phyloP scores from a whole-genome alignment of 2,797 vertebrate species.

The Melanotaenia maccullochi region DNA sequence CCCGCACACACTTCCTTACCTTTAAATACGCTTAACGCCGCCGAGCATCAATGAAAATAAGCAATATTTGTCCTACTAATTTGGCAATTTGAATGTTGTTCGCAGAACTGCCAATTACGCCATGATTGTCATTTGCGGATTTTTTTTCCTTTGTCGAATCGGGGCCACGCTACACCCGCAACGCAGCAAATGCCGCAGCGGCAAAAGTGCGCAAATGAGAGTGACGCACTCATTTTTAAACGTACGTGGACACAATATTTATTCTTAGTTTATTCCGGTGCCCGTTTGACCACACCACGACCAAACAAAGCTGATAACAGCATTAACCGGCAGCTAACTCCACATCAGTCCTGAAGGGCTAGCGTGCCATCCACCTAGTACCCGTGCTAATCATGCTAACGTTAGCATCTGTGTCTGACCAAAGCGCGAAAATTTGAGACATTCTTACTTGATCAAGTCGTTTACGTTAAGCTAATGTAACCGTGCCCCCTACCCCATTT shows the following conservation, averaged over 20 bases:
- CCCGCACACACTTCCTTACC: conserved; percentile 10
- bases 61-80: rapidly evolving
- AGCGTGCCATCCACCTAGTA: conserved; percentile 35
- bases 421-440: neutral
- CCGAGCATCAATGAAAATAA: rapidly evolving
- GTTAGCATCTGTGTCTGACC: conserved; percentile 53
- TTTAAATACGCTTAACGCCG: neutral
- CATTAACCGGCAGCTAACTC: conserved; percentile 55
- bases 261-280: neutral
- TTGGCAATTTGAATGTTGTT: neutral
- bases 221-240: conserved; percentile 43
- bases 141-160: conserved; percentile 81
- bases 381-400: conserved; percentile 70
- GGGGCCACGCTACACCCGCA: conserved; percentile 78
- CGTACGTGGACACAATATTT: rapidly evolving
- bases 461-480: neutral
- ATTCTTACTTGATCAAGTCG: neutral
- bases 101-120: conserved; percentile 17
- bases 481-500: neutral
- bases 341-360: conserved; percentile 12
- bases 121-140: conserved; percentile 76
- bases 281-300: neutral
- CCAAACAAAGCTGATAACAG: conserved; percentile 39
- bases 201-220: conserved; percentile 48
- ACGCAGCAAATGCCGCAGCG: conserved; percentile 77